A percentile compares a stretch with the other conserved stretches of the same genome.
Evolutionary conservation across 1,140 invertebrate genomes (phyloP).

Genomic region (Drosophila sulfurigaster): DNA sequence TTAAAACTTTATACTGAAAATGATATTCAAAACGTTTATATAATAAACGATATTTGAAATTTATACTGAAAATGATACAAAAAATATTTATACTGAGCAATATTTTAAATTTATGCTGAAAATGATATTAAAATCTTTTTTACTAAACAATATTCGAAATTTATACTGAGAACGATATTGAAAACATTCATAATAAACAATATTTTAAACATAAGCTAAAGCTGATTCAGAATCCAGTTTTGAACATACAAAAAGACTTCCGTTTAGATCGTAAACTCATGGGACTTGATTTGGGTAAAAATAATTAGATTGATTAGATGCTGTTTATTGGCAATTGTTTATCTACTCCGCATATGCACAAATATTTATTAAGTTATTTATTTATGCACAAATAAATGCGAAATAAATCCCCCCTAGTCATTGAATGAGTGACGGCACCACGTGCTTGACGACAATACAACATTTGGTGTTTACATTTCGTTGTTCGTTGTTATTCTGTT

Average conservation of each 20-base stretch:
- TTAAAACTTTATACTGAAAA: too few species aligned
- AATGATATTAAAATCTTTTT: too few species aligned
- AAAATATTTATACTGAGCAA: too few species aligned
- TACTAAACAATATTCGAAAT: too few species aligned
- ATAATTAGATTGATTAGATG: not conserved
- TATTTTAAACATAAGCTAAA: too few species aligned
- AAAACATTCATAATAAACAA: too few species aligned
- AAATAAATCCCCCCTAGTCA: not conserved
- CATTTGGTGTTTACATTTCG: slow-evolving; percentile 8
- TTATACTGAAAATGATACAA: too few species aligned
- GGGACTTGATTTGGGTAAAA: not conserved
- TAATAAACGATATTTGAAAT: too few species aligned
- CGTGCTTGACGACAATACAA: slow-evolving; percentile 1
- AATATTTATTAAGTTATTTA: slow-evolving; percentile 2
- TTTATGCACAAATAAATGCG: not conserved
- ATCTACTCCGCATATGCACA: not conserved
- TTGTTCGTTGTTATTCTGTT: slow-evolving; percentile 17
- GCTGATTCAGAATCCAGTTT: not conserved
- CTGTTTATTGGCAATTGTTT: not conserved
- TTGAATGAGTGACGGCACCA: not conserved
- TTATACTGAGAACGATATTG: too few species aligned
- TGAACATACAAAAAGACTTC: too few species aligned
- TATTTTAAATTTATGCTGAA: too few species aligned
- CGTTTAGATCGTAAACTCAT: not conserved
- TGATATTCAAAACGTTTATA: too few species aligned